A percentile compares a stretch with the other conserved stretches of the same genome.
phyloP scores from a whole-genome alignment of 2,113 vertebrate species.

The Limnothrissa miodon region DNA sequence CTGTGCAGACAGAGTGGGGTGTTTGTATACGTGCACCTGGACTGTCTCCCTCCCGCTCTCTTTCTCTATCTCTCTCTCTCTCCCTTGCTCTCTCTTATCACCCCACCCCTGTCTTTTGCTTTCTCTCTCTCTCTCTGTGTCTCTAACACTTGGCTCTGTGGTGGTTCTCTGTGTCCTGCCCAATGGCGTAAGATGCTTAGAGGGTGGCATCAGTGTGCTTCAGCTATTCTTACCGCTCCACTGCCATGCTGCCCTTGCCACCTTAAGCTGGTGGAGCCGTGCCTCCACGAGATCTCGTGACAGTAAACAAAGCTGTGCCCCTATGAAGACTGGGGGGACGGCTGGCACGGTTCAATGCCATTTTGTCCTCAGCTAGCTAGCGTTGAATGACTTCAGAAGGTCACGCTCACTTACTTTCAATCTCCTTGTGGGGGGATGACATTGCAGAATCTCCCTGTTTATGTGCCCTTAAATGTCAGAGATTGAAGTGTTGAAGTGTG shows the following conservation, averaged over 20 bases:
- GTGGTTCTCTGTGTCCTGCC: slow-evolving; percentile 1
- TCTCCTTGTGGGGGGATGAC: neutral
- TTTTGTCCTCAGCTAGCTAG: neutral
- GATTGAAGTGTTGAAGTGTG: neutral
- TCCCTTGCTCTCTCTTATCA: neutral
- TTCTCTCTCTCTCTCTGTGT: neutral
- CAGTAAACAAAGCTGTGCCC: neutral
- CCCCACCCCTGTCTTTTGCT: neutral
- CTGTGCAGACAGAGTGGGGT: neutral
- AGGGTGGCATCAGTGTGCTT: slow-evolving; percentile 22
- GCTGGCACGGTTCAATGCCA: neutral
- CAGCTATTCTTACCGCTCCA: slow-evolving; percentile 15
- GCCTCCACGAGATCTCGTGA: neutral
- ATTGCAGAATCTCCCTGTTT: too few relatives aligned
- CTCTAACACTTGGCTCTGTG: neutral
- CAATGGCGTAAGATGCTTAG: slow-evolving; percentile 31
- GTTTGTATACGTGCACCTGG: neutral
- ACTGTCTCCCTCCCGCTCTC: neutral
- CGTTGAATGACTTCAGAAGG: neutral
- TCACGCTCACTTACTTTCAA: neutral
- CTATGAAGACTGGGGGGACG: neutral
- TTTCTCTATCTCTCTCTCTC: neutral
- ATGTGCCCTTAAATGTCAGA: too few relatives aligned
- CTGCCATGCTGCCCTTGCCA: neutral
- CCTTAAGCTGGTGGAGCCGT: neutral